Evolutionary conservation across 2,888 invertebrate species (phyloP), one percentile per base, ranked within the genome.

Genomic region (Ashinkailepas kermadecensis): DNA sequence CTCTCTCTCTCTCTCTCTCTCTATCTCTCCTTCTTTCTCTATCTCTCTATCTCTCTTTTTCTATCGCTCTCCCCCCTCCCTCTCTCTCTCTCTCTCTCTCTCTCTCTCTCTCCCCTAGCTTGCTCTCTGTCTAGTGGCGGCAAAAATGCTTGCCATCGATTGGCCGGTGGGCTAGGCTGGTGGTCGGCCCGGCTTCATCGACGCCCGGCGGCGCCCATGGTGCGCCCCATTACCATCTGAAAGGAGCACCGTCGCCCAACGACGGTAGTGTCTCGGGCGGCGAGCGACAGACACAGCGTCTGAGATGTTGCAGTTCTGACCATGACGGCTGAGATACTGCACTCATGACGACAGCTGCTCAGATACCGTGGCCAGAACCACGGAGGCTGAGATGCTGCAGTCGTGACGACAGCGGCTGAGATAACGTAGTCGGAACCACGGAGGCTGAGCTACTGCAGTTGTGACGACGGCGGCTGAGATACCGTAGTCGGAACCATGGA

Each of bases 21-120:
- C n/a, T 21, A 0, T 80, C 59, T 58, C 80, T 58, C 59, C 39
- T 18, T 80, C 80, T 58, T 10, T 80, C 59, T 80, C 58, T 80
- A 1, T 79, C 12, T 79, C 54, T 56, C 67, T n/a, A 10, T 67
- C 39, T 54, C 54, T 67, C 65, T 54, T 21, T 39, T 21, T 58
- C n/a, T 80, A 39, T 57, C n/a, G n/a, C n/a, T n/a, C n/a, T n/a
- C n/a, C n/a, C n/a, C n/a, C n/a, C 39, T 58, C 58, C n/a, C 15
- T 21, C n/a, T 62, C 15, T 13, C 4, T 57, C 21, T 56, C 0
- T 57, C 54, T n/a, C 39, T 74, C 58, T 58, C 56, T 21, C 58
- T 23, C 10, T 56, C 64, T 21, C 57, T 65, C 39, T 56, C 57
- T 65, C 64, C 25, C 11, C 57, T 79, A n/a, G 39, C 79, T 54